Evolutionary conservation across 2,113 vertebrate species (phyloP).

Genomic region (Monopterus albus): DNA sequence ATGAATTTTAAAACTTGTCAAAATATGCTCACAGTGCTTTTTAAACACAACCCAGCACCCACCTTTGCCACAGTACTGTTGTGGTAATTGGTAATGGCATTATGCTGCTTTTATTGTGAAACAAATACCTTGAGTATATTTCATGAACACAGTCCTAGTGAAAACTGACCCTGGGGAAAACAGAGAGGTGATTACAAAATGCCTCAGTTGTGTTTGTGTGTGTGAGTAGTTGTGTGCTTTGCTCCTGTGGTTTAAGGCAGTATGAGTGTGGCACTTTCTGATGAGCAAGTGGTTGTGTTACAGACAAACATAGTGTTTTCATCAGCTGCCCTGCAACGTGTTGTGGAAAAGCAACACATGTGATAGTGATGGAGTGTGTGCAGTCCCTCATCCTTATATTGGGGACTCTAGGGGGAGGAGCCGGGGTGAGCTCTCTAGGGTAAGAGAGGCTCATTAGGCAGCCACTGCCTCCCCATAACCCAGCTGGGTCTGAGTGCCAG

Average conservation of each 20-base stretch:
- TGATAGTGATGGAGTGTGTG: conserved; percentile 72
- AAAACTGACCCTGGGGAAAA: conserved; percentile 21
- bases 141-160: background rate
- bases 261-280: conserved; percentile 23
- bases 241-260: conserved; percentile 30
- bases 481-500: conserved; percentile 80
- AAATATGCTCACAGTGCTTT: conserved; percentile 54
- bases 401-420: conserved; percentile 70
- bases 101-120: conserved; percentile 38
- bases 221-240: conserved; percentile 11
- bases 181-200: conserved; percentile 14
- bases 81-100: conserved; percentile 34
- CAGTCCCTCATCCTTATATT: conserved; percentile 74
- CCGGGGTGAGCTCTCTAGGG: conserved; percentile 75
- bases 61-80: conserved; percentile 35
- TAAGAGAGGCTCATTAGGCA: conserved; percentile 82
- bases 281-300: conserved; percentile 46
- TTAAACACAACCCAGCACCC: conserved; percentile 47
- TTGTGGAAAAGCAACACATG: conserved; percentile 71
- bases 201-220: background rate
- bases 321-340: conserved; percentile 62
- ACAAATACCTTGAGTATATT: conserved; percentile 8
- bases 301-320: conserved; percentile 59
- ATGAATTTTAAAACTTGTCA: conserved; percentile 59
- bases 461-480: conserved; percentile 74